Evolutionary conservation across 2,888 invertebrate species (phyloP).

Genomic region (Pterostichus madidus): DNA sequence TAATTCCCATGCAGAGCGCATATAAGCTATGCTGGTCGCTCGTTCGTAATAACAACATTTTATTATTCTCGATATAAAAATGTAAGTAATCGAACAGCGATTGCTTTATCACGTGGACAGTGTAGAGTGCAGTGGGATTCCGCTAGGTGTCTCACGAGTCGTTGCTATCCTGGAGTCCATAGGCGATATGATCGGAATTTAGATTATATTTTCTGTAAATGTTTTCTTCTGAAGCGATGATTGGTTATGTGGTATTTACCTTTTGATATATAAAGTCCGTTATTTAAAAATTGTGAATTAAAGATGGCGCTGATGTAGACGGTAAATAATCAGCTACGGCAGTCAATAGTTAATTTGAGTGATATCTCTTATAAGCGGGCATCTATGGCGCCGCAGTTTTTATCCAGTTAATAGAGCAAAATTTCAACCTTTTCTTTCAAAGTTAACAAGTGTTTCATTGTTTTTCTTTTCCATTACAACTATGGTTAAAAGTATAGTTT

Average conservation of each 20-base stretch:
- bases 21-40: not conserved
- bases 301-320: constrained; percentile 19
- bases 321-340: not conserved
- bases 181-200: constrained; percentile 51
- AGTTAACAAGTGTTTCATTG: too few species aligned
- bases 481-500: too few species aligned
- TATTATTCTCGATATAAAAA: constrained; percentile 42
- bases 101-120: constrained; percentile 50
- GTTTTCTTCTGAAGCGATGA: constrained; percentile 31
- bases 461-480: too few species aligned
- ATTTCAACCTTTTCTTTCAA: too few species aligned
- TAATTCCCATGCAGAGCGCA: constrained; percentile 52
- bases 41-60: constrained; percentile 52
- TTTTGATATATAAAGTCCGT: constrained; percentile 36
- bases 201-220: constrained; percentile 52
- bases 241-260: constrained; percentile 45
- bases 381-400: too few species aligned
- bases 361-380: too few species aligned
- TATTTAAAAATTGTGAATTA: constrained; percentile 40
- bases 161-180: constrained; percentile 16
- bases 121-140: constrained; percentile 6
- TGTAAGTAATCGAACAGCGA: constrained; percentile 35
- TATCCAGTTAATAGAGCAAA: too few species aligned
- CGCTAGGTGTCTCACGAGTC: constrained; percentile 41
- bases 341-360: too few species aligned